Percentiles rank a stretch among this genome's conserved stretches.
Conservation (phyloP, 2,888 invertebrate genomes). For the Pogonocherus hispidulus region DNA sequence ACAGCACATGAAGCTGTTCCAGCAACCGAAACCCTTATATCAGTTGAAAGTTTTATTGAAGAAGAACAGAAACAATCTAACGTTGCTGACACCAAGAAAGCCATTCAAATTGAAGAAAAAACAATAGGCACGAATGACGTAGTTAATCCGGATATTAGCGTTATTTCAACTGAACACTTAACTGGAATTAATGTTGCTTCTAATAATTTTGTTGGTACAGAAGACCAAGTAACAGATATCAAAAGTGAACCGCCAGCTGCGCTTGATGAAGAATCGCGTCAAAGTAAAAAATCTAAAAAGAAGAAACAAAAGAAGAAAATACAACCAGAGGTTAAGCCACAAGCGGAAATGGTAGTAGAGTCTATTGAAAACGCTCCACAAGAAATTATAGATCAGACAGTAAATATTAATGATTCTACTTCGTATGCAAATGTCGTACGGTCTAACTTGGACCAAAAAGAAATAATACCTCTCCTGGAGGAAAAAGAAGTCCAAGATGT, state of each 20-base stretch:
- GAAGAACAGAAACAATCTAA: background rate
- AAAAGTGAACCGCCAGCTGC: background rate
- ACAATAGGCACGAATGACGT: too few relatives aligned
- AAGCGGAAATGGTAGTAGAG: background rate
- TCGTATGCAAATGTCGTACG: background rate
- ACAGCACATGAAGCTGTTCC: background rate
- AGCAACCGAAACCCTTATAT: background rate
- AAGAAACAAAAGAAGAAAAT: conserved; percentile 20
- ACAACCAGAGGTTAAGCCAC: background rate
- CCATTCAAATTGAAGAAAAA: background rate
- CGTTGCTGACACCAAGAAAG: background rate
- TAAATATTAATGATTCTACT: background rate
- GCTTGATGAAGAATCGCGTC: background rate
- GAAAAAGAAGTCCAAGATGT: background rate
- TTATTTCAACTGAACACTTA: too few relatives aligned
- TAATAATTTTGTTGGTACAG: background rate
- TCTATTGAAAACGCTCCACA: background rate
- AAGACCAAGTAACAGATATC: background rate
- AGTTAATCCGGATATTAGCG: too few relatives aligned
- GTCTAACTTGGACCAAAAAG: background rate
- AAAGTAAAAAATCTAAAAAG: conserved; percentile 18
- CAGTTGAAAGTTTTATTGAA: background rate
- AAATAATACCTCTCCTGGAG: background rate
- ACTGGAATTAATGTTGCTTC: too few relatives aligned
- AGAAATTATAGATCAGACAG: conserved; percentile 7